Conservation (phyloP, 2,797 vertebrate species). For the Alosa sapidissima region DNA sequence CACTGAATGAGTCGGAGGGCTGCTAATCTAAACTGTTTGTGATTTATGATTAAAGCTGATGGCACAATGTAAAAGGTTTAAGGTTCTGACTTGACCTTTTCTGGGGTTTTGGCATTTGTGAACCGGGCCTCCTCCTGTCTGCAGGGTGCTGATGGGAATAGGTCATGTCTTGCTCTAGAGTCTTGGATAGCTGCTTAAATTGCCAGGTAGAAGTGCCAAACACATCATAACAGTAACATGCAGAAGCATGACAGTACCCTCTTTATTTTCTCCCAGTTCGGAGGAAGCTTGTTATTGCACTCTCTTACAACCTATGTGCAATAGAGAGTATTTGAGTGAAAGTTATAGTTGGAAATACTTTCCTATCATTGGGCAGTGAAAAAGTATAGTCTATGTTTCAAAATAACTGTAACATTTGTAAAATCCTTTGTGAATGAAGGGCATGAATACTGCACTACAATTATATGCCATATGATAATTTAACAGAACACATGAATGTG, state of each 20-base stretch:
- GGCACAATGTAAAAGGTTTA: background rate
- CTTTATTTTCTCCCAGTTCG: background rate
- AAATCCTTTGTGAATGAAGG: background rate
- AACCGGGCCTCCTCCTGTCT: constrained; percentile 35
- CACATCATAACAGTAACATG: constrained; percentile 21
- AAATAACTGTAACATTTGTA: too few relatives aligned
- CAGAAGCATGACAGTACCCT: background rate
- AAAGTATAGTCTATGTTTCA: background rate
- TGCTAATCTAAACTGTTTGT: background rate
- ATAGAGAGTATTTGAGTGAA: background rate
- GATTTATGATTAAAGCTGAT: background rate
- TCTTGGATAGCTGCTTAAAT: constrained; percentile 28
- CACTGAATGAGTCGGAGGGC: background rate
- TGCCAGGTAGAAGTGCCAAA: constrained; percentile 27
- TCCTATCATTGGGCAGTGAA: background rate
- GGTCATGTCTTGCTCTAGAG: constrained; percentile 29
- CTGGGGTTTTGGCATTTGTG: constrained; percentile 50
- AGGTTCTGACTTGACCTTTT: constrained; percentile 49
- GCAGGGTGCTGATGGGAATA: constrained; percentile 4
- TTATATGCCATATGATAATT: too few relatives aligned
- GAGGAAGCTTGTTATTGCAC: background rate
- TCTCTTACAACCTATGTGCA: background rate
- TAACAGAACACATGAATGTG: too few relatives aligned
- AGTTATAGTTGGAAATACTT: background rate
- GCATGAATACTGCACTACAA: background rate